Evolutionary conservation across 1,140 invertebrate species (phyloP).

Genomic region (Harpegnathos saltator): DNA sequence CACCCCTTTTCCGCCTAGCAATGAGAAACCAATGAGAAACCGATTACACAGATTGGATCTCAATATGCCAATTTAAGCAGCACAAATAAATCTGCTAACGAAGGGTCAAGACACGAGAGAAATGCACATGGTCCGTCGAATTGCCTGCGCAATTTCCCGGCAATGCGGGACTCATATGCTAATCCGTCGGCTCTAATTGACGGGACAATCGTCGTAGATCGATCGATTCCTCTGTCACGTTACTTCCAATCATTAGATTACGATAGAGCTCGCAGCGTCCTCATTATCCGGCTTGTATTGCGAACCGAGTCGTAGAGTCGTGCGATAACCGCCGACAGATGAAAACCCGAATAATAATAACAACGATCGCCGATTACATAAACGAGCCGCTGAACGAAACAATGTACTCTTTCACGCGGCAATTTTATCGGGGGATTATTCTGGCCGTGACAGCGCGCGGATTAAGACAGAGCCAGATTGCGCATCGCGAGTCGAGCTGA

Average conservation of each 20-base stretch:
- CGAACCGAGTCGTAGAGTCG: background rate
- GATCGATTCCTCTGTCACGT: slow-evolving; percentile 10
- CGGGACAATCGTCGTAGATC: slow-evolving; percentile 7
- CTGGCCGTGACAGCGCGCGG: slow-evolving; percentile 44
- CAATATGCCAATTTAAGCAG: too few relatives aligned
- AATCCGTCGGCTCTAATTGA: slow-evolving; percentile 1
- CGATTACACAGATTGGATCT: too few relatives aligned
- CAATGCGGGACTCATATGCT: background rate
- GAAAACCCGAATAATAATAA: slow-evolving; percentile 1
- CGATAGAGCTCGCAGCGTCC: slow-evolving; percentile 4
- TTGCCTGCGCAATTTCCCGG: too few relatives aligned
- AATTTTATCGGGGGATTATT: slow-evolving; percentile 32
- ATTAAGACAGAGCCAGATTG: slow-evolving; percentile 40
- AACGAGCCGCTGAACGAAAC: slow-evolving; percentile 14
- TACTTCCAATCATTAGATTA: slow-evolving; percentile 17
- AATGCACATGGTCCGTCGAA: too few relatives aligned
- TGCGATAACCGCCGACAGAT: background rate
- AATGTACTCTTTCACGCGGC: slow-evolving; percentile 21
- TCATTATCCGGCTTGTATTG: slow-evolving; percentile 13
- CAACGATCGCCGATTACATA: slow-evolving; percentile 38
- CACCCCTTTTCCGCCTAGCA: too few relatives aligned
- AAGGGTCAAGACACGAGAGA: too few relatives aligned
- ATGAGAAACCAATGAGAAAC: too few relatives aligned
- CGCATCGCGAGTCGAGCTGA: slow-evolving; percentile 10
- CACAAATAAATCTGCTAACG: too few relatives aligned